Base-by-base conservation (phyloP, 1,140 invertebrate genomes). In the Probaryconus sp. region DNA sequence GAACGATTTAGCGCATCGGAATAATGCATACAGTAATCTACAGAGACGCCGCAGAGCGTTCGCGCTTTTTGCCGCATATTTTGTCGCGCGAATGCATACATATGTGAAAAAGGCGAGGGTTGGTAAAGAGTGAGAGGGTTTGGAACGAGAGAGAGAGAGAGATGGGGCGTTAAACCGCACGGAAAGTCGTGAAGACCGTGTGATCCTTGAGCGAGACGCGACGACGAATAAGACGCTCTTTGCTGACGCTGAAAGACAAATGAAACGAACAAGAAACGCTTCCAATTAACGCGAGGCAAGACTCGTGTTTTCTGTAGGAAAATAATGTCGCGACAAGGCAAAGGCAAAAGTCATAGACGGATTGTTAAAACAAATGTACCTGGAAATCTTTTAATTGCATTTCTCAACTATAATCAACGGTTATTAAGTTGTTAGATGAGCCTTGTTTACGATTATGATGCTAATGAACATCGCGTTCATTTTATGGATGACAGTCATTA, bases 1-100 rank as follows among this genome's bases (percentile, higher is more conserved):
- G 68, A 77, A 77, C 79, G 76, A 80, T 80, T 80, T 76, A 78
- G 42, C 71, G 48, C 67, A 75, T 65, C 37, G 51, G 75, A 80
- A 80, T 80, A 76, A 79, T 76, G 69, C 67, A 76, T 76, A 51
- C 24, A 61, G 63, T 80, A 67, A 72, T 64, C 53, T 64, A 64
- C 50, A 48, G n/a, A 47, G 35, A 61, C 42, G 28, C 16, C 30
- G 4, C 11, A 28, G 13, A 20, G 16, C 21, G 7, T 43, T 56
- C 30, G 17, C 13, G 13, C 28, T 64, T 65, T 75, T 75, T 75
- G 43, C 6, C 10, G 42, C 38, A 63, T 56, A 63, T 58, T 74
- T 74, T 51, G 26, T 67, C 5, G 9, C 14, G 1, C 24, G 31
- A 53, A 45, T 53, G 26, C 37, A 35, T 58, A 26, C 40, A 55